Evolutionary conservation across 2,888 invertebrate species (phyloP).

Genomic region (Nymphalis polychloros): DNA sequence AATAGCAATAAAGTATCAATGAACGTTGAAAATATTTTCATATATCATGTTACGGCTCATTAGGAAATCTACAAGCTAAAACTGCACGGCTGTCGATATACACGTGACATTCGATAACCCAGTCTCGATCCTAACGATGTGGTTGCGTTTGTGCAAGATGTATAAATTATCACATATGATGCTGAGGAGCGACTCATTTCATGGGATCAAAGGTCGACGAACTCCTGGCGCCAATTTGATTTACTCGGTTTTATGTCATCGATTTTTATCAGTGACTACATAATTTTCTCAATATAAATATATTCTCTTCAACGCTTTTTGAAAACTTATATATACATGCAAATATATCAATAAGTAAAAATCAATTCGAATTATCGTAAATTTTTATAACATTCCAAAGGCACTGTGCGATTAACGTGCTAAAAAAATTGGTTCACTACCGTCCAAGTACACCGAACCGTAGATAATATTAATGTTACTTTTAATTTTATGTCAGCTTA

Average conservation of each 20-base stretch:
- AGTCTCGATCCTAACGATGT: constrained; percentile 31
- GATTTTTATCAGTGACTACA: background rate
- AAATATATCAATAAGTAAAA: too few relatives aligned
- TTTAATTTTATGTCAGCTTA: too few relatives aligned
- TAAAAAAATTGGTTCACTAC: too few relatives aligned
- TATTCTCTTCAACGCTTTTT: background rate
- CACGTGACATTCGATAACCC: constrained; percentile 44
- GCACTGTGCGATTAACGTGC: too few relatives aligned
- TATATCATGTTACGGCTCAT: constrained; percentile 6
- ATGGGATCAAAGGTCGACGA: constrained; percentile 33
- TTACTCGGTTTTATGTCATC: constrained; percentile 1
- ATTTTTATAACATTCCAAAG: too few relatives aligned
- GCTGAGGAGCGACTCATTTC: constrained; percentile 32
- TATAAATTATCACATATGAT: constrained; percentile 39
- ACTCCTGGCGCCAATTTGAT: constrained; percentile 24
- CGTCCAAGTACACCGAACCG: too few relatives aligned
- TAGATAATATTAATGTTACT: too few relatives aligned
- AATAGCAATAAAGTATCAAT: background rate
- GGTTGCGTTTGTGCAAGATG: constrained; percentile 30
- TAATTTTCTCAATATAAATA: background rate
- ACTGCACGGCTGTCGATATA: constrained; percentile 22
- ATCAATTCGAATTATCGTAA: too few relatives aligned
- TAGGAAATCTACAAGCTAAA: constrained; percentile 21
- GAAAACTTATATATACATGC: too few relatives aligned
- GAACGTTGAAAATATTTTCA: background rate